A percentile compares a stretch with the other conserved stretches of the same genome.
Evolutionary conservation across 1,140 invertebrate genomes (phyloP).

Genomic region (Agraylea sexmaculata): DNA sequence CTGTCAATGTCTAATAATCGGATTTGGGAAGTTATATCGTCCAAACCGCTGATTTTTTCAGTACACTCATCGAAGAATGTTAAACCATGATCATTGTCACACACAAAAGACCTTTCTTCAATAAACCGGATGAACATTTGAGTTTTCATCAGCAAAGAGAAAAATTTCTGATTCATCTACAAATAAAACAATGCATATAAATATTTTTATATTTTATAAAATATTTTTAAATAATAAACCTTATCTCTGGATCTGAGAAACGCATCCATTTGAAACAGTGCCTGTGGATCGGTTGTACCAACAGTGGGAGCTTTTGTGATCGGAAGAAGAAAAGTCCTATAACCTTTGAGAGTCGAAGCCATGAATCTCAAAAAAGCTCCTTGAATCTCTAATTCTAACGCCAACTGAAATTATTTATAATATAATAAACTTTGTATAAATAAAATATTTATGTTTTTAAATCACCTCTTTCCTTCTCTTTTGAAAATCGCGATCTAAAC

Average conservation of each 20-base stretch:
- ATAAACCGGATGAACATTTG: conserved; percentile 99
- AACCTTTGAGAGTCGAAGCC: conserved; percentile 85
- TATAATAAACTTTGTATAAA: too few species aligned
- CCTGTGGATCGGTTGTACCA: conserved; percentile 87
- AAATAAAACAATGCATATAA: conserved; percentile 38
- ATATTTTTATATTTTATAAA: background rate
- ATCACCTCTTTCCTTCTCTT: conserved; percentile 43
- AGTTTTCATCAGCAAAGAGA: conserved; percentile 76
- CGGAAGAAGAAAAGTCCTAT: conserved; percentile 79
- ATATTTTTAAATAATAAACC: conserved; percentile 24
- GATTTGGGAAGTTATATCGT: conserved; percentile 42
- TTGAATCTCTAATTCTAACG: conserved; percentile 86
- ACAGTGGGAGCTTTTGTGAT: conserved; percentile 90
- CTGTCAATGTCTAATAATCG: conserved; percentile 62
- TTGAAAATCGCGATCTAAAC: conserved; percentile 46
- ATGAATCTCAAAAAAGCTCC: conserved; percentile 96
- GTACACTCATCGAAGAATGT: conserved; percentile 98
- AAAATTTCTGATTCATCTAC: conserved; percentile 85
- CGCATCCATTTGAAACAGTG: conserved; percentile 88
- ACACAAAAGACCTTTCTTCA: conserved; percentile 96
- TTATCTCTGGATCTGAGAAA: conserved; percentile 51
- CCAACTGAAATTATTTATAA: conserved; percentile 44
- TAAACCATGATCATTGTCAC: conserved; percentile 84
- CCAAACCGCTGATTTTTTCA: conserved; percentile 57
- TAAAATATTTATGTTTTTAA: too few species aligned